Evolutionary conservation across 2,888 invertebrate species (phyloP).

Genomic region (Polydesmus complanatus): DNA sequence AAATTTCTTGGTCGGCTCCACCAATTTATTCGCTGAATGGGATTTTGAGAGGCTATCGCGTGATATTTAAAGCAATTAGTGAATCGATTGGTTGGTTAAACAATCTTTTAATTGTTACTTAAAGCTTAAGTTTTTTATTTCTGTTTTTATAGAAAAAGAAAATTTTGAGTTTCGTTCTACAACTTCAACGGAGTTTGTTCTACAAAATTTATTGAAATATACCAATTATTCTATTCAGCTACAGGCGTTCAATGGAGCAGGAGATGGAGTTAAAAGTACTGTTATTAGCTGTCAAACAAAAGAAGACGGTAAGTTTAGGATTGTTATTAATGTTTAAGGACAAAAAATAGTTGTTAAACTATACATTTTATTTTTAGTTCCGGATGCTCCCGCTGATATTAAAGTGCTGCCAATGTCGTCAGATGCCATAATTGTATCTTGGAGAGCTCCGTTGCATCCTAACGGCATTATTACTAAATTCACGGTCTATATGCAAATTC

Average conservation of each 20-base stretch:
- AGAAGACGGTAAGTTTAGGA: conserved; percentile 52
- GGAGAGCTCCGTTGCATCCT: conserved; percentile 63
- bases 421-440: conserved; percentile 69
- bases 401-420: conserved; percentile 68
- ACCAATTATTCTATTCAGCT: conserved; percentile 79
- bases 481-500: conserved; percentile 50
- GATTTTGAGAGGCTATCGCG: conserved; percentile 52
- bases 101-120: neutral
- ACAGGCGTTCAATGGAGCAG: conserved; percentile 67
- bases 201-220: conserved; percentile 65
- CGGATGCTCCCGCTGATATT: conserved; percentile 68
- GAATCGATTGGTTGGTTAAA: conserved; percentile 19
- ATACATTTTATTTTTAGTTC: conserved; percentile 43
- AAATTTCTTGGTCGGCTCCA: conserved; percentile 34
- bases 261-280: conserved; percentile 64
- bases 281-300: conserved; percentile 68
- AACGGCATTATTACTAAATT: conserved; percentile 72
- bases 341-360: neutral
- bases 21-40: conserved; percentile 35
- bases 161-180: conserved; percentile 43
- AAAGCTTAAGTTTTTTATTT: neutral
- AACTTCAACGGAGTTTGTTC: conserved; percentile 59
- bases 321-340: neutral
- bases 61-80: conserved; percentile 43
- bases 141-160: conserved; percentile 27